Evolutionary conservation across 1,140 invertebrate species (phyloP).

Genomic region (Octopus sinensis): DNA sequence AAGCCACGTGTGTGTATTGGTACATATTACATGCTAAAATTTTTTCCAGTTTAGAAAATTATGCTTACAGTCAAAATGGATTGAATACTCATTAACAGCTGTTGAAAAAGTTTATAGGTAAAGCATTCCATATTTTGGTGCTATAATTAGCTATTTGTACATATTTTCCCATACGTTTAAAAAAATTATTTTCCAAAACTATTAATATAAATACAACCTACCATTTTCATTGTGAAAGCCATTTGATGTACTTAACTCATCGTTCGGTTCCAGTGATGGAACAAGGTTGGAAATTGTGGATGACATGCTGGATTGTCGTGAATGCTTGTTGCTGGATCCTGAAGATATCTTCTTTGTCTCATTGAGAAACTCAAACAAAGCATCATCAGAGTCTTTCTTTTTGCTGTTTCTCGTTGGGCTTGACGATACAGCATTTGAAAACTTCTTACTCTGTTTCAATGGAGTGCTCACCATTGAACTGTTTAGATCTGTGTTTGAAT

Average conservation of each 20-base stretch:
- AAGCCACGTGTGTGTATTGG: too few relatives aligned
- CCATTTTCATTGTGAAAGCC: not conserved
- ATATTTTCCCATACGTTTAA: too few relatives aligned
- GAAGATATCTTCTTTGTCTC: constrained; percentile 35
- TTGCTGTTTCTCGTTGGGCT: constrained; percentile 21
- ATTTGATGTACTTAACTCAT: not conserved
- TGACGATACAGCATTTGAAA: not conserved
- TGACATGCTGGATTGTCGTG: constrained; percentile 53
- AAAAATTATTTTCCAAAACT: too few relatives aligned
- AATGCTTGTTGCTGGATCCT: constrained; percentile 40
- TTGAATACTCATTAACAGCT: too few relatives aligned
- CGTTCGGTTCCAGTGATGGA: not conserved
- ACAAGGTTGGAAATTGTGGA: constrained; percentile 26
- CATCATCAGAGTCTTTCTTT: constrained; percentile 59
- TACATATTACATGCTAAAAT: too few relatives aligned
- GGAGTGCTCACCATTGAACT: constrained; percentile 29
- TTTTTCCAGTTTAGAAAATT: too few relatives aligned
- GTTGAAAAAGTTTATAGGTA: too few relatives aligned
- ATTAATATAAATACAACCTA: not conserved
- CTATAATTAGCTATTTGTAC: too few relatives aligned
- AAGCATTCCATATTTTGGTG: too few relatives aligned
- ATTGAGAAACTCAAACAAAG: constrained; percentile 58
- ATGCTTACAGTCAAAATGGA: too few relatives aligned
- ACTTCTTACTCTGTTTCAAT: constrained; percentile 15
- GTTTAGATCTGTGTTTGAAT: constrained; percentile 16